Conservation (phyloP, 2,797 vertebrate species). For the Phylloscopus collybita region DNA sequence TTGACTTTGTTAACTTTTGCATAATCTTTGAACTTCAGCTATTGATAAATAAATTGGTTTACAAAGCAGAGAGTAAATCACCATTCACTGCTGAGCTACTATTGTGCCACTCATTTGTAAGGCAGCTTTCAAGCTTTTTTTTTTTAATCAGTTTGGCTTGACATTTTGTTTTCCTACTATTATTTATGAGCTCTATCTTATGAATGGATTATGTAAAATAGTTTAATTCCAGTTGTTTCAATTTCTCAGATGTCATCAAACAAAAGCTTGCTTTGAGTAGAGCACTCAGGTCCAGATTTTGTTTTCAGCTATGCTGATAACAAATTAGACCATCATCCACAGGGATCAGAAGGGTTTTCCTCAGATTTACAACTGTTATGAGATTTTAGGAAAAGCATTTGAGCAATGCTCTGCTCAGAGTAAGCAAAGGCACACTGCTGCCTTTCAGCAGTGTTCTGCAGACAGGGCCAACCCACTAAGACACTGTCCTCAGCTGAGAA, state of each 20-base stretch:
- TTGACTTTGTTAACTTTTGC: not conserved
- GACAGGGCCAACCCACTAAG: not conserved
- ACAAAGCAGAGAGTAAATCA: constrained; percentile 28
- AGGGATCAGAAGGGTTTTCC: constrained; percentile 22
- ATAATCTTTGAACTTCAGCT: constrained; percentile 44
- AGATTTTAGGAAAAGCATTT: not conserved
- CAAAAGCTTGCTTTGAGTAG: not conserved
- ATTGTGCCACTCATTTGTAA: constrained; percentile 49
- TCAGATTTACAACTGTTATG: not conserved
- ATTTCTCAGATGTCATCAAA: constrained; percentile 39
- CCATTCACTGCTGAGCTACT: constrained; percentile 29
- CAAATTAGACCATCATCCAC: not conserved
- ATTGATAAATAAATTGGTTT: constrained; percentile 50
- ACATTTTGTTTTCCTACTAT: constrained; percentile 48
- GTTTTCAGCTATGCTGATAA: constrained; percentile 8
- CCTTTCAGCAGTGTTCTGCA: not conserved
- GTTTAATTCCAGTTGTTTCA: constrained; percentile 43
- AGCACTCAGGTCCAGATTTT: constrained; percentile 16
- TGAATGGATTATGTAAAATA: constrained; percentile 63
- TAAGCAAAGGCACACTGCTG: not conserved
- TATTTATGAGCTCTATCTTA: constrained; percentile 60
- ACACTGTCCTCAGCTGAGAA: not conserved
- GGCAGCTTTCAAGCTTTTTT: constrained; percentile 26
- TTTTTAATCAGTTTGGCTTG: constrained; percentile 56
- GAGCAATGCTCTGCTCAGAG: not conserved